These are phyloP conservation scores for Arctia plantaginis DNA, from an alignment of 2,888 invertebrate species.

Conservation along the genomic window DNA sequence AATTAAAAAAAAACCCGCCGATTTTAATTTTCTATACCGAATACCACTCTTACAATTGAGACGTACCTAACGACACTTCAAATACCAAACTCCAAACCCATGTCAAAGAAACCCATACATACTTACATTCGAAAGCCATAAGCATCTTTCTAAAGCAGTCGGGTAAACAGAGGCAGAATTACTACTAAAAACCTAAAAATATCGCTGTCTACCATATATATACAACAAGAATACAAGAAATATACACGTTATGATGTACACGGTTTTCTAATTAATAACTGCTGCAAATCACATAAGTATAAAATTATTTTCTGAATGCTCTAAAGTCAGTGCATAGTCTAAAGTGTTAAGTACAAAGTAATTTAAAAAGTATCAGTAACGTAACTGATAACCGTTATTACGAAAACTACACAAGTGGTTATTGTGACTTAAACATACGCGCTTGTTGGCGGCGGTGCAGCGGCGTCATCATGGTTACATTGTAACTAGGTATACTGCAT, in stretches of 20 bases:
- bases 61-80: too few relatives aligned
- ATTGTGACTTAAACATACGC: not conserved
- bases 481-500: not conserved
- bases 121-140: too few relatives aligned
- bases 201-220: too few relatives aligned
- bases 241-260: too few relatives aligned
- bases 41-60: too few relatives aligned
- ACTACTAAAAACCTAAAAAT: too few relatives aligned
- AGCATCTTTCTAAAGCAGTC: not conserved
- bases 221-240: not conserved
- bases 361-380: not conserved
- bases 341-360: not conserved
- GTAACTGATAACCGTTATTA: slow-evolving; percentile 1
- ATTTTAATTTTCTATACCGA: too few relatives aligned
- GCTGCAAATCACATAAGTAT: not conserved
- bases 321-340: too few relatives aligned
- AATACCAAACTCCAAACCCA: too few relatives aligned
- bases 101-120: too few relatives aligned
- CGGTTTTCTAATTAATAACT: not conserved
- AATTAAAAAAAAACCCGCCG: too few relatives aligned
- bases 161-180: not conserved
- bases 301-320: not conserved
- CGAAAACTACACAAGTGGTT: not conserved
- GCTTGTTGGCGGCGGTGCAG: not conserved
- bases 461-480: not conserved